Conservation (phyloP, 2,888 invertebrate genomes). For the Papilio demoleus region DNA sequence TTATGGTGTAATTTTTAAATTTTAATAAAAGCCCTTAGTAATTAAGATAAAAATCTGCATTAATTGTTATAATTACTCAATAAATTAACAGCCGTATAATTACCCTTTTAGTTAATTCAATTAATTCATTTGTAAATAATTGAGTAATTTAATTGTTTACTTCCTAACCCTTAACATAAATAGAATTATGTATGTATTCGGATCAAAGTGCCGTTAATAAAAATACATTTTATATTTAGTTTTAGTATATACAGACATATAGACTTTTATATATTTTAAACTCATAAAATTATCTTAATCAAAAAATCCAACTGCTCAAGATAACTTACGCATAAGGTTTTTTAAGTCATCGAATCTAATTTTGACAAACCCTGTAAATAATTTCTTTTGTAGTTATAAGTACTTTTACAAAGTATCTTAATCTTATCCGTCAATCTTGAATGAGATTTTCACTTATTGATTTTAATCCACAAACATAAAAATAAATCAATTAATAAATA, state of each 20-base stretch:
- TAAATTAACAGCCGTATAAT: constrained; percentile 9
- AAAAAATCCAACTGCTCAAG: too few species aligned
- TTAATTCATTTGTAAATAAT: constrained; percentile 2
- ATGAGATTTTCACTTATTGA: too few species aligned
- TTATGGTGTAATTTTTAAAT: background rate
- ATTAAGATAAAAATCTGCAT: constrained; percentile 1
- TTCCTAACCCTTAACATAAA: constrained; percentile 3
- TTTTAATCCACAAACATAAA: too few species aligned
- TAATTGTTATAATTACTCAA: constrained; percentile 5
- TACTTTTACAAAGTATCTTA: too few species aligned
- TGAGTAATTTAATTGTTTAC: background rate
- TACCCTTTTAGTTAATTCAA: background rate
- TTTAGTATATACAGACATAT: background rate
- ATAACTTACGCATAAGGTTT: too few species aligned
- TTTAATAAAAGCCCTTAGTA: background rate
- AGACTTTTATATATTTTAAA: too few species aligned
- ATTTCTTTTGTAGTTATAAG: too few species aligned
- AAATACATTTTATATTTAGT: background rate
- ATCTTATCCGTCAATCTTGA: too few species aligned
- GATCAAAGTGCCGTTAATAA: background rate
- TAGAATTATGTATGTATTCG: background rate
- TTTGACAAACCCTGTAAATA: too few species aligned
- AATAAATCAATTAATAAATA: too few species aligned
- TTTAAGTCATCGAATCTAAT: too few species aligned
- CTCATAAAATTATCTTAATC: too few species aligned